Evolutionary conservation across 2,888 invertebrate species (phyloP), one percentile per base, ranked within the genome.

Genomic region (Biston stratarius): DNA sequence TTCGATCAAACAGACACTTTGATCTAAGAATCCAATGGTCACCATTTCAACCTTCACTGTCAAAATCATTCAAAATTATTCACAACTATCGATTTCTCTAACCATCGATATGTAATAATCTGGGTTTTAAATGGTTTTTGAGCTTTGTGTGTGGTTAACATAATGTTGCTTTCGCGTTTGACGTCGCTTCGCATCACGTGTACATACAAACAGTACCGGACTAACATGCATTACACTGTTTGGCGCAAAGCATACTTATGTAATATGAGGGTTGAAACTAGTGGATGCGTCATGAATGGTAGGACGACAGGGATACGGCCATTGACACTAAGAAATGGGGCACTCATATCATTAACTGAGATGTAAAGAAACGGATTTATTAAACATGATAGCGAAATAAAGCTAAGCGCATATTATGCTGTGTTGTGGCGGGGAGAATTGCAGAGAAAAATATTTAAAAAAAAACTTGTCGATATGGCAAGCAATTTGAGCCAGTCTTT

Each of bases 91-190:
- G 64, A 69, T 61, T 64, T 48, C 62, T 67, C 66, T 72, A 72
- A 79, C 69, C 61, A 72, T 76, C 70, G 51, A 61, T 69, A 62
- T 60, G 40, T 67, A 52, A 55, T 62, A 69, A 69, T 72, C 69
- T 73, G 73, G 68, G 73, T 70, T 70, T 70, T 67, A 67, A 65
- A 76, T 72, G 66, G 70, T 64, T 72, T 76, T 77, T 80, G 85
- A 82, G 89, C 89, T 89, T 89, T 88, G 89, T 88, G 85, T 90
- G 89, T 89, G 87, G 89, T 89, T 89, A 74, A 70, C 78, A 77
- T 73, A 73, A 72, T 64, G 69, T 62, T 64, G 74, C 71, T 74
- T 72, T 70, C 52, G 73, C 69, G 73, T 64, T 69, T 56, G 24
- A 36, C 45, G 57, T 40, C 34, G 70, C 67, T 69, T 70, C 38